Evolutionary conservation across 2,113 vertebrate genomes (phyloP).

Genomic region (Thymallus thymallus): DNA sequence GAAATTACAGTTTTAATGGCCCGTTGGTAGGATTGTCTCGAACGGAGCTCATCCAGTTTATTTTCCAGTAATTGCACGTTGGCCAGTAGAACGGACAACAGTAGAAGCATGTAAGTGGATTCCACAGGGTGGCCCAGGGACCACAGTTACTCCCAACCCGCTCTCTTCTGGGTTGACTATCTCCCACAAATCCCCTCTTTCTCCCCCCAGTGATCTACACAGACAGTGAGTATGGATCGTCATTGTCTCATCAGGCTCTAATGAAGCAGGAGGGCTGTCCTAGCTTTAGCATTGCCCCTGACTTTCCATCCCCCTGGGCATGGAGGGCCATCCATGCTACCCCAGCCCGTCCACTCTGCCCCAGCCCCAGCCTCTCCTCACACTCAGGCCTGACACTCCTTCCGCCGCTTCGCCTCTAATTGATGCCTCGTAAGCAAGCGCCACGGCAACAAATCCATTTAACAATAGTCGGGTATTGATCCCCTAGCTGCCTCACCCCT

Average conservation of each 20-base stretch:
- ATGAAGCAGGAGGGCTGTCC: conserved; percentile 59
- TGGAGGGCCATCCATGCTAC: conserved; percentile 7
- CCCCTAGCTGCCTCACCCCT: conserved; percentile 30
- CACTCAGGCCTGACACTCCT: conserved; percentile 41
- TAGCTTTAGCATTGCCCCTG: conserved; percentile 43
- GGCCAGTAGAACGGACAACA: conserved; percentile 27
- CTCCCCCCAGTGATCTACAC: conserved; percentile 49
- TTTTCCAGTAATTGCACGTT: no score
- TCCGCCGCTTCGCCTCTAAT: conserved; percentile 68
- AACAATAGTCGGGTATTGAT: conserved; percentile 74
- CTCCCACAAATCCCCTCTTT: conserved; percentile 52
- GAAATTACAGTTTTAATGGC: no score
- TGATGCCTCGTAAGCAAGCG: conserved; percentile 73
- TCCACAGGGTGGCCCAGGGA: conserved; percentile 51
- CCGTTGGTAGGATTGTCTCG: no score
- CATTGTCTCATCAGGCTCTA: conserved; percentile 51
- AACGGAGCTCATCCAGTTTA: no score
- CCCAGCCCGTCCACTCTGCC: conserved; percentile 17
- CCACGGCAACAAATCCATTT: conserved; percentile 76
- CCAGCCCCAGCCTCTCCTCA: not conserved
- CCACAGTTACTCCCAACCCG: conserved; percentile 51
- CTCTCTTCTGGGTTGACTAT: conserved; percentile 44
- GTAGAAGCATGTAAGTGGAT: conserved; percentile 52
- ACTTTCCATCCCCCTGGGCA: conserved; percentile 62
- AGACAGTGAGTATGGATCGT: conserved; percentile 67